Conservation (phyloP, 2,113 vertebrate species). For the Prinia subflava region DNA sequence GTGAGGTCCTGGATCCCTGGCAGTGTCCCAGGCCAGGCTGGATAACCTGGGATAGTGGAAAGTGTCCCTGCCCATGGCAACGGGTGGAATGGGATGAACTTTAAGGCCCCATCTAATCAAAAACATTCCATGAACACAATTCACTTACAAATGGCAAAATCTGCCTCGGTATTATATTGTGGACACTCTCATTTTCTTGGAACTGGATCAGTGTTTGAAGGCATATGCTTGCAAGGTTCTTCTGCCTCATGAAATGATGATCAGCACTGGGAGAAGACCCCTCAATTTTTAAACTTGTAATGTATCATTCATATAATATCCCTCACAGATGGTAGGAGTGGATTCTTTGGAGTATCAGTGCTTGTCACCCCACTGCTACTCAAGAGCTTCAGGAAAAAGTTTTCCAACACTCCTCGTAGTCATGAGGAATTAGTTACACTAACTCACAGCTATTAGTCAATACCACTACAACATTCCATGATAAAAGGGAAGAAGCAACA, state of each 20-base stretch:
- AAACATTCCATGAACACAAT: background rate
- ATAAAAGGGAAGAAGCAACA: background rate
- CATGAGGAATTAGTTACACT: background rate
- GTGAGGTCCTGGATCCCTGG: background rate
- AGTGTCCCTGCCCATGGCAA: background rate
- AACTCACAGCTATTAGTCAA: background rate
- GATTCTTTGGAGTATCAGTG: background rate
- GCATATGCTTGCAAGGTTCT: background rate
- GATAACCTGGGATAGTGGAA: background rate
- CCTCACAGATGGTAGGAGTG: background rate
- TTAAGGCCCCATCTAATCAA: background rate
- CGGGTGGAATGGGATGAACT: rapidly evolving
- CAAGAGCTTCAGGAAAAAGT: background rate
- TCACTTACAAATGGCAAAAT: background rate
- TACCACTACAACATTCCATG: background rate
- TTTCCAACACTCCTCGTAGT: background rate
- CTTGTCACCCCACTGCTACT: background rate
- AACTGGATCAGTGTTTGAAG: background rate
- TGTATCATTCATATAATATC: background rate
- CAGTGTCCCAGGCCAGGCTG: background rate
- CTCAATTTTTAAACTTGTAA: background rate
- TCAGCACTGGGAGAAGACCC: background rate
- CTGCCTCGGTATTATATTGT: background rate
- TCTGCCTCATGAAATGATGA: background rate
- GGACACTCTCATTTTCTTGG: background rate